These are phyloP conservation scores for Acyrthosiphon pisum DNA, from an alignment of 1,140 invertebrate species.

Conservation along the genomic window DNA sequence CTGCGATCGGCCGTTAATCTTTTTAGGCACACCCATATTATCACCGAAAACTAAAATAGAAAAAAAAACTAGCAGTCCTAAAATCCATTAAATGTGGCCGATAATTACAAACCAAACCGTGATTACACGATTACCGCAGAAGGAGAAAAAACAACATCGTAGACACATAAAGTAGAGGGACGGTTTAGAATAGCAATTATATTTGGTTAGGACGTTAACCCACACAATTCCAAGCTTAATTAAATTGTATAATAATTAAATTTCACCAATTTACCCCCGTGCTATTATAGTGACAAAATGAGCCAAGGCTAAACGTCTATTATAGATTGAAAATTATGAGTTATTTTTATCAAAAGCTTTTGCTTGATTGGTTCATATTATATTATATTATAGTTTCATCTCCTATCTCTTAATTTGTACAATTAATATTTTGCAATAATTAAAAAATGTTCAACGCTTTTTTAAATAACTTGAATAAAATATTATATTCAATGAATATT, in stretches of 20 bases:
- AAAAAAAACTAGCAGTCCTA: slow-evolving; percentile 32
- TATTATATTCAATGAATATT: not conserved
- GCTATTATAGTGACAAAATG: not conserved
- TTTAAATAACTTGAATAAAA: not conserved
- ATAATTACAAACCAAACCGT: slow-evolving; percentile 39
- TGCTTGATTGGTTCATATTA: not conserved
- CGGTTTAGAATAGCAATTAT: slow-evolving; percentile 36
- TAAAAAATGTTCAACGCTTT: not conserved
- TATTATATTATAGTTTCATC: not conserved
- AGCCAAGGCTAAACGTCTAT: not conserved
- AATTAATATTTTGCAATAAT: not conserved
- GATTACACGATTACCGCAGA: not conserved
- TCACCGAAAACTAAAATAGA: slow-evolving; percentile 32
- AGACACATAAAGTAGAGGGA: not conserved
- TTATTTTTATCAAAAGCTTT: slow-evolving; percentile 14
- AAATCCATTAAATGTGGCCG: slow-evolving; percentile 46
- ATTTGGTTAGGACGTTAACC: slow-evolving; percentile 37
- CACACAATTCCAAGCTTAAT: slow-evolving; percentile 12
- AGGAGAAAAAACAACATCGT: not conserved
- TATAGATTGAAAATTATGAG: not conserved
- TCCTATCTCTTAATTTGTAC: not conserved
- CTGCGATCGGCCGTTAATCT: slow-evolving; percentile 51
- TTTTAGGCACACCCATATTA: slow-evolving; percentile 56
- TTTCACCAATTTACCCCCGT: slow-evolving; percentile 15
- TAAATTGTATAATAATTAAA: slow-evolving; percentile 36